phyloP scores from a whole-genome alignment of 2,113 vertebrate species.

The Pygoscelis antarcticus region DNA sequence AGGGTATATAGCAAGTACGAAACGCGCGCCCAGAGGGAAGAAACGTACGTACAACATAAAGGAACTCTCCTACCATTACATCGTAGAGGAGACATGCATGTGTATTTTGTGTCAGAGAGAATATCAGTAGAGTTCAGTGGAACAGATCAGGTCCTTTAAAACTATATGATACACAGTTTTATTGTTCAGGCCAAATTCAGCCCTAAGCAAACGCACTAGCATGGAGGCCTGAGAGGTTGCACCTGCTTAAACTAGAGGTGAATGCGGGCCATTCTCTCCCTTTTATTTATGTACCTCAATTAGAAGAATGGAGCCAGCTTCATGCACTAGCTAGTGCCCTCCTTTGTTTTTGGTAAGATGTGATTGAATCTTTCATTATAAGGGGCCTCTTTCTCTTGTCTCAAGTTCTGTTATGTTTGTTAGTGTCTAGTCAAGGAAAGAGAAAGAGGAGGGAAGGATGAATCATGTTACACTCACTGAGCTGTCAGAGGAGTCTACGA shows the following conservation, averaged over 20 bases:
- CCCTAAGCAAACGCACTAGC: background rate
- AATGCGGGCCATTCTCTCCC: background rate
- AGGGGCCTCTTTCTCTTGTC: conserved; percentile 23
- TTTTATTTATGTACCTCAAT: background rate
- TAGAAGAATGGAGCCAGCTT: background rate
- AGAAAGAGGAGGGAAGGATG: conserved; percentile 25
- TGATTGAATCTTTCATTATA: background rate
- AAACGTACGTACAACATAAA: background rate
- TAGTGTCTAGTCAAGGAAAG: conserved; percentile 51
- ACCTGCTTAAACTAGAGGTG: background rate
- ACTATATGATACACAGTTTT: accelerated
- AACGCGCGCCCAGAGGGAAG: background rate
- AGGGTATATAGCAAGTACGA: background rate
- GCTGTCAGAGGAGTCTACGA: background rate
- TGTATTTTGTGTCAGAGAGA: background rate
- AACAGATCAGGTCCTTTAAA: background rate
- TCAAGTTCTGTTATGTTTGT: conserved; percentile 34
- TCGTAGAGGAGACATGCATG: accelerated
- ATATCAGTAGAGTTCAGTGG: background rate
- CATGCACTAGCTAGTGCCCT: background rate
- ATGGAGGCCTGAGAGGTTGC: background rate
- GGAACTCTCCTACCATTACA: background rate
- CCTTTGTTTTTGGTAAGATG: conserved; percentile 18
- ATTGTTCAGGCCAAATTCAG: background rate
- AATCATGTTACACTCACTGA: conserved; percentile 33